These are phyloP conservation scores for Platerodrilus igneus DNA, from an alignment of 2,888 invertebrate genomes.

Conservation along the genomic window DNA sequence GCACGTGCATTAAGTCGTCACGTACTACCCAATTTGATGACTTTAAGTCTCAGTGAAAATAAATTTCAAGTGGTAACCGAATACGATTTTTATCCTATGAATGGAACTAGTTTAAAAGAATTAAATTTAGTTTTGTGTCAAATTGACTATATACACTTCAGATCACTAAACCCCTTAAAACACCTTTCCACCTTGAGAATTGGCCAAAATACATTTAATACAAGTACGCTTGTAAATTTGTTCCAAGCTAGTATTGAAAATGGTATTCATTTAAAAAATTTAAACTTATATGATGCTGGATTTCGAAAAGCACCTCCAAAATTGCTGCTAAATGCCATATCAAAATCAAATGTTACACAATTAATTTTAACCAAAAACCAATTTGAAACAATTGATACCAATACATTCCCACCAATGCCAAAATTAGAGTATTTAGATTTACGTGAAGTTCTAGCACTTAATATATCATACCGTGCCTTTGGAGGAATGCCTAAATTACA, in stretches of 20 bases:
- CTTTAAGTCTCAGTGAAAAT: conserved; percentile 55
- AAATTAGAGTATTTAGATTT: conserved; percentile 55
- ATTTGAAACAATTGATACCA: conserved; percentile 52
- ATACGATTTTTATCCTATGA: conserved; percentile 50
- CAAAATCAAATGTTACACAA: conserved; percentile 50
- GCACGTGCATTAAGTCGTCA: conserved; percentile 47
- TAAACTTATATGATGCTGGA: conserved; percentile 54
- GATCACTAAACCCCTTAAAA: conserved; percentile 50
- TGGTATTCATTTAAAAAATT: conserved; percentile 47
- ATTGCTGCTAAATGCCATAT: conserved; percentile 50
- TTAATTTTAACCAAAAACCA: conserved; percentile 54
- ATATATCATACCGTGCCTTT: conserved; percentile 51
- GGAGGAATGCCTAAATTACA: conserved; percentile 52
- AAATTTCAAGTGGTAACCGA: conserved; percentile 47
- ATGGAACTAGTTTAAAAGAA: conserved; percentile 46
- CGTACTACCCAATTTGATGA: conserved; percentile 49
- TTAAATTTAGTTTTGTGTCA: conserved; percentile 53
- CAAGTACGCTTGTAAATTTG: conserved; percentile 47
- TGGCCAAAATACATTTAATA: conserved; percentile 54
- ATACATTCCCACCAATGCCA: conserved; percentile 54
- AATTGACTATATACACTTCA: conserved; percentile 52
- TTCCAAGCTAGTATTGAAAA: conserved; percentile 43
- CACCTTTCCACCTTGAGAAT: conserved; percentile 49
- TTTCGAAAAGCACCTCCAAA: conserved; percentile 52
- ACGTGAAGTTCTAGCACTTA: conserved; percentile 50